These are phyloP conservation scores for Alfaro cultratus DNA, from an alignment of 2,797 vertebrate genomes.

Conservation along the genomic window DNA sequence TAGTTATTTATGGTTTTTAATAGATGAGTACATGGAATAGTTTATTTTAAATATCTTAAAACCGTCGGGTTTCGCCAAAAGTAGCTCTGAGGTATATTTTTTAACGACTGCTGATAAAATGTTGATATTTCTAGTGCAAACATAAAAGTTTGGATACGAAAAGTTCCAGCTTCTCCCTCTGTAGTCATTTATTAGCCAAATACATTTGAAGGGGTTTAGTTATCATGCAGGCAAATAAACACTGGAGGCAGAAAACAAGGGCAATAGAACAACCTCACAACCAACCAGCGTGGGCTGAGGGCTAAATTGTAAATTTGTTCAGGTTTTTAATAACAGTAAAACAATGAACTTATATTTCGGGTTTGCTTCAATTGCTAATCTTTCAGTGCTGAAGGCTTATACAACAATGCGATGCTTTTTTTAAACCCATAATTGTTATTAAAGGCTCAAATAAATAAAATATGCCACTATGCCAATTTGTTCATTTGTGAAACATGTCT, in stretches of 20 bases:
- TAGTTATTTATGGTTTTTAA: neutral
- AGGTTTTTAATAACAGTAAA: neutral
- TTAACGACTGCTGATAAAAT: neutral
- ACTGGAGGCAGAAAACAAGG: neutral
- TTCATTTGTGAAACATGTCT: neutral
- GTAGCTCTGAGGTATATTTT: neutral
- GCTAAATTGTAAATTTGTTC: neutral
- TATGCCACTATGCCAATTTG: neutral
- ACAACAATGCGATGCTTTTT: neutral
- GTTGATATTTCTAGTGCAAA: neutral
- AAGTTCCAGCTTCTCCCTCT: too few species aligned
- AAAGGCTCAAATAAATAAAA: slow-evolving; percentile 1
- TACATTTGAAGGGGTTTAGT: neutral
- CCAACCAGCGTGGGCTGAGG: neutral
- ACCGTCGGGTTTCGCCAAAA: too few species aligned
- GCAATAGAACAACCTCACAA: neutral
- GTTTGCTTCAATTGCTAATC: neutral
- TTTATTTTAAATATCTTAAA: neutral
- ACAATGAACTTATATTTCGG: neutral
- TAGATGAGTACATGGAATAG: neutral
- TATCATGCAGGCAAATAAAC: neutral
- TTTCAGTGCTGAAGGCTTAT: neutral
- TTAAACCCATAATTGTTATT: neutral
- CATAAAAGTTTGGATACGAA: neutral
- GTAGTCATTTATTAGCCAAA: slow-evolving; percentile 2